These are phyloP conservation scores for Napeogenes sylphis DNA, from an alignment of 2,888 invertebrate species.

Conservation along the genomic window DNA sequence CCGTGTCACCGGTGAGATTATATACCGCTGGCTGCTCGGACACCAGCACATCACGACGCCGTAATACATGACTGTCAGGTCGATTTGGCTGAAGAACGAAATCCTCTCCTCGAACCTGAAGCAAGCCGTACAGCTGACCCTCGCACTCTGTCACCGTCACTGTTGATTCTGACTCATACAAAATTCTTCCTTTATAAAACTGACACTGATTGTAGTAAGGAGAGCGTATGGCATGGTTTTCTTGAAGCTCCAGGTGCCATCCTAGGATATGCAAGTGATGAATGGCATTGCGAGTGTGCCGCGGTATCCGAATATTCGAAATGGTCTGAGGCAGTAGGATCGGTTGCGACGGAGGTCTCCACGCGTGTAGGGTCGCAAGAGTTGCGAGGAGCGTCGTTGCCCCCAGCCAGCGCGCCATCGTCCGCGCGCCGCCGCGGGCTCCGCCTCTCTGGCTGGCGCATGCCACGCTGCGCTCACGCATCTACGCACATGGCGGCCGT, in stretches of 20 bases:
- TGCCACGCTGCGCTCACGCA: constrained; percentile 64
- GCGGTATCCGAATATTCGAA: constrained; percentile 38
- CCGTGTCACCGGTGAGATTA: constrained; percentile 66
- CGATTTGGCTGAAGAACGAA: constrained; percentile 71
- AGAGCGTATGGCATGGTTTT: constrained; percentile 65
- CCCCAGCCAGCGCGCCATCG: constrained; percentile 69
- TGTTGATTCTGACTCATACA: constrained; percentile 58
- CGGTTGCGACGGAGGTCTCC: constrained; percentile 31
- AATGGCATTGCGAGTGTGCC: constrained; percentile 40
- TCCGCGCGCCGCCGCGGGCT: constrained; percentile 68
- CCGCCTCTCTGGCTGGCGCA: constrained; percentile 54
- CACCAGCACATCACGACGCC: constrained; percentile 60
- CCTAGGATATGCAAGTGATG: constrained; percentile 59
- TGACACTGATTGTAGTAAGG: constrained; percentile 66
- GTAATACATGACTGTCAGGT: constrained; percentile 53
- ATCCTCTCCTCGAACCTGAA: constrained; percentile 63
- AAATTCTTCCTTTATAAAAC: constrained; percentile 64
- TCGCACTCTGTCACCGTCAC: constrained; percentile 76
- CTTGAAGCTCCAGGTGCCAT: constrained; percentile 64
- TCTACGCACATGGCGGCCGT: constrained; percentile 71
- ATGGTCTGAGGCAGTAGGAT: constrained; percentile 29
- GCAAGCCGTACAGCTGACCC: constrained; percentile 72
- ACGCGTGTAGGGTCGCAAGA: constrained; percentile 45
- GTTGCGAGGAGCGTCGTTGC: constrained; percentile 55
- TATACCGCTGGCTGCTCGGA: constrained; percentile 55